phyloP scores from a whole-genome alignment of 2,888 invertebrate genomes.

The Pseudanteris insignis region DNA sequence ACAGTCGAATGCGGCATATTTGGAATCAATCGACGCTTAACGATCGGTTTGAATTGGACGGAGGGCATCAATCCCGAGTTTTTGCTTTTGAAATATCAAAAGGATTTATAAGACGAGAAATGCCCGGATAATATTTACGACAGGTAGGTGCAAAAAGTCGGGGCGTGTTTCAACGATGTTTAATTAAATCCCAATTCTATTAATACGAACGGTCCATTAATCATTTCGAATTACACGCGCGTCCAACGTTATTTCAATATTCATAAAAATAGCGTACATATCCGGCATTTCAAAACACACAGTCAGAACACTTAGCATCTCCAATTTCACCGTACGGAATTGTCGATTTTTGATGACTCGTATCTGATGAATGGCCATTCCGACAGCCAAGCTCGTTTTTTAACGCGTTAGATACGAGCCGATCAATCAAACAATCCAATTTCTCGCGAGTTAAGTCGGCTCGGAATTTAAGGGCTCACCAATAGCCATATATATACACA shows the following conservation, averaged over 20 bases:
- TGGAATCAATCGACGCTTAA: no score
- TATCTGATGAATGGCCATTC: slow-evolving; percentile 16
- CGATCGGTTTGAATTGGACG: no score
- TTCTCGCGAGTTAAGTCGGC: slow-evolving; percentile 29
- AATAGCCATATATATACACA: no score
- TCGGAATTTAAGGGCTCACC: slow-evolving; percentile 1
- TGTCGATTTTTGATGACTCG: slow-evolving; percentile 28
- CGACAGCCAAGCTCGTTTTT: slow-evolving; percentile 25
- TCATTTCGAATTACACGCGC: slow-evolving; percentile 23
- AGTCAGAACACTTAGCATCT: no score
- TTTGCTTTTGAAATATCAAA: no score
- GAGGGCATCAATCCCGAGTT: no score
- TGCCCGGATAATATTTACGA: slow-evolving; percentile 1
- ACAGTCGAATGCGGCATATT: no score
- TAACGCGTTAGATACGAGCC: slow-evolving; percentile 22
- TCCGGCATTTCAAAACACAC: no score
- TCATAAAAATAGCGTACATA: no score
- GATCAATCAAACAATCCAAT: slow-evolving; percentile 41
- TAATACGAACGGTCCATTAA: slow-evolving; percentile 23
- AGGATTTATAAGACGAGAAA: background rate
- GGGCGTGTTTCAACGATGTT: slow-evolving; percentile 11
- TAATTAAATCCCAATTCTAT: slow-evolving; percentile 25
- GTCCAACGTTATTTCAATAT: slow-evolving; percentile 22
- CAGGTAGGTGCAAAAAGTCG: slow-evolving; percentile 7
- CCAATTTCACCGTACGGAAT: slow-evolving; percentile 19